Base-by-base conservation (phyloP, 2,797 vertebrate genomes). In the Eupleurogrammus muticus region DNA sequence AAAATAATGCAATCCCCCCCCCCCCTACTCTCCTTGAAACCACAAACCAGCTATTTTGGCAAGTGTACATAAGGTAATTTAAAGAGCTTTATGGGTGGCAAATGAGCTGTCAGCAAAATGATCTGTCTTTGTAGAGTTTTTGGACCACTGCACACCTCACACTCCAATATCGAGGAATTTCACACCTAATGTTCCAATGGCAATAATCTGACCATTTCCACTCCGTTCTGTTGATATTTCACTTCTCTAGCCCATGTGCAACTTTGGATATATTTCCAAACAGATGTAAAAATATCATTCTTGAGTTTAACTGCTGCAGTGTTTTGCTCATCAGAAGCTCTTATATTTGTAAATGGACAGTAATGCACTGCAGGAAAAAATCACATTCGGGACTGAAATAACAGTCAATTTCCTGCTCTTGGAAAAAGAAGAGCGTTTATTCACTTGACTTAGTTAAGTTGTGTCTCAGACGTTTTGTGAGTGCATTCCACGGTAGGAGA, bases 401-500 rank as follows among this genome's bases (percentile, higher is more conserved):
- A 61, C 42, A 59, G 57, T 55, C 66, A 8, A 70, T 75, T 62
- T 65, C 35, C 64, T 59, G 20, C 59, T 69, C 46, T 48, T 42
- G 60, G 35, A 68, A 73, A 77, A 75, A 76, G 20, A 66, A 21
- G 38, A 64, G 53, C 56, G 59, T 80, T 61, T 64, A 65, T 76
- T 79, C 74, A 52, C 59, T 86, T 74, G 71, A 80, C 55, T 70
- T 69, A 44, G 68, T 71, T 56, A 59, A 77, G 75, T 77, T 81
- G 74, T 78, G 73, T 86, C 70, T 84, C 60, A 44, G 81, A 66
- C 79, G 66, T 84, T 81, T 80, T 79, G 60, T 68, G 73, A 86
- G 82, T 83, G 81, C 83, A 88, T 85, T 89, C 80, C 83, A 86
- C 32, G 19, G 79, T 61, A 57, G 76, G 82, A 79, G 83, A 87